A percentile compares a stretch with the other conserved stretches of the same genome.
Conservation (phyloP, 2,797 vertebrate genomes). For the Aplochiton taeniatus region DNA sequence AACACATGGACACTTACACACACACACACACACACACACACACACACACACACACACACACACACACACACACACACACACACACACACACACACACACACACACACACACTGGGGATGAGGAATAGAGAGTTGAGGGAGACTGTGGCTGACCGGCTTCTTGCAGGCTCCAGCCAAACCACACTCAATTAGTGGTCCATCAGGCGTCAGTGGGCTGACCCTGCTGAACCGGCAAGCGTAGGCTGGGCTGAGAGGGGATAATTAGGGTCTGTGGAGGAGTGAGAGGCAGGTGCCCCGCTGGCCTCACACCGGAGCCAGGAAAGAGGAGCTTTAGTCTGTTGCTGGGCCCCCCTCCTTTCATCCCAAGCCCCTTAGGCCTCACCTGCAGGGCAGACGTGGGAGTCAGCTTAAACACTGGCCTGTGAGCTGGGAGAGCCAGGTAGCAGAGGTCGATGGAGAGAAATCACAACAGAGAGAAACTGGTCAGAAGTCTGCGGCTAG, state of each 20-base stretch:
- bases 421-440: conserved; percentile 46
- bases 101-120: conserved; percentile 32
- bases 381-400: conserved; percentile 67
- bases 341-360: conserved; percentile 30
- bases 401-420: conserved; percentile 66
- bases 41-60: conserved; percentile 30
- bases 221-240: conserved; percentile 62
- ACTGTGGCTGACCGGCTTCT: conserved; percentile 37
- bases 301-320: conserved; percentile 36
- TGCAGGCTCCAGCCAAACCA: conserved; percentile 57
- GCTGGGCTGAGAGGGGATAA: conserved; percentile 66
- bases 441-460: conserved; percentile 49
- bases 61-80: conserved; percentile 14
- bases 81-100: conserved; percentile 33
- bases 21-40: conserved; percentile 7
- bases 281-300: conserved; percentile 64
- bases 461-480: conserved; percentile 37
- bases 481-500: conserved; percentile 15
- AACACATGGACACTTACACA: conserved; percentile 37
- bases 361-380: conserved; percentile 57
- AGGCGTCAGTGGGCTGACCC: conserved; percentile 66
- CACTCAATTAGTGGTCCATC: conserved; percentile 75
- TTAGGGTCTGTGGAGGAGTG: conserved; percentile 73
- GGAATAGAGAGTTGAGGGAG: conserved; percentile 40
- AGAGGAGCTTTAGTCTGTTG: conserved; percentile 51